Evolutionary conservation across 2,113 vertebrate genomes (phyloP).

Genomic region (Stomatorhinus ivindoensis): DNA sequence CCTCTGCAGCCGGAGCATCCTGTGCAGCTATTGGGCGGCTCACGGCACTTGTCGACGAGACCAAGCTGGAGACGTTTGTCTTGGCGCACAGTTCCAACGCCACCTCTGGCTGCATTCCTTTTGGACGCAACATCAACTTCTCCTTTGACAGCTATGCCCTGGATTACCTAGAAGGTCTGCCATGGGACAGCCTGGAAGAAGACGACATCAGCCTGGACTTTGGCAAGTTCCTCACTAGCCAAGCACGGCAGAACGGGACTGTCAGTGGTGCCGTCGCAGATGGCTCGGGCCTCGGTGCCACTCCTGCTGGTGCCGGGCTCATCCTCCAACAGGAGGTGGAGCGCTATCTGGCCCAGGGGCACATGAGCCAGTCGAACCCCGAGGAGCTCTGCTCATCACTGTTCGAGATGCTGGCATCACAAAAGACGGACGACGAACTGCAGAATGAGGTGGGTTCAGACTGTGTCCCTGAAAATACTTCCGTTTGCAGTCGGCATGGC

Average conservation of each 20-base stretch:
- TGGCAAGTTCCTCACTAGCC: slow-evolving; percentile 70
- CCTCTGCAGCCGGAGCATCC: slow-evolving; percentile 72
- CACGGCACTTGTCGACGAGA: slow-evolving; percentile 63
- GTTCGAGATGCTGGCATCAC: slow-evolving; percentile 88
- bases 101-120: slow-evolving; percentile 40
- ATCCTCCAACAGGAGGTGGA: slow-evolving; percentile 81
- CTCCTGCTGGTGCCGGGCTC: slow-evolving; percentile 45
- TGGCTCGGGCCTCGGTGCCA: slow-evolving; percentile 39
- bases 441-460: slow-evolving; percentile 81
- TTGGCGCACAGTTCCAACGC: slow-evolving; percentile 52
- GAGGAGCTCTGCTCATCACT: slow-evolving; percentile 90
- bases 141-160: slow-evolving; percentile 83
- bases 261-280: slow-evolving; percentile 45
- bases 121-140: slow-evolving; percentile 82
- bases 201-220: slow-evolving; percentile 70
- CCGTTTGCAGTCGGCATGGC: background rate
- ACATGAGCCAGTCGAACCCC: slow-evolving; percentile 70
- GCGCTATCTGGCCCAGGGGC: slow-evolving; percentile 73
- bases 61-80: slow-evolving; percentile 66
- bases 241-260: slow-evolving; percentile 49
- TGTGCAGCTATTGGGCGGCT: slow-evolving; percentile 67
- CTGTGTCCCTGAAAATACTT: background rate
- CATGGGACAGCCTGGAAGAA: slow-evolving; percentile 52
- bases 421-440: slow-evolving; percentile 84
- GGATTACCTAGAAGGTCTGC: slow-evolving; percentile 72